These are phyloP conservation scores for Furcula furcula DNA, from an alignment of 2,888 invertebrate species.

Conservation along the genomic window DNA sequence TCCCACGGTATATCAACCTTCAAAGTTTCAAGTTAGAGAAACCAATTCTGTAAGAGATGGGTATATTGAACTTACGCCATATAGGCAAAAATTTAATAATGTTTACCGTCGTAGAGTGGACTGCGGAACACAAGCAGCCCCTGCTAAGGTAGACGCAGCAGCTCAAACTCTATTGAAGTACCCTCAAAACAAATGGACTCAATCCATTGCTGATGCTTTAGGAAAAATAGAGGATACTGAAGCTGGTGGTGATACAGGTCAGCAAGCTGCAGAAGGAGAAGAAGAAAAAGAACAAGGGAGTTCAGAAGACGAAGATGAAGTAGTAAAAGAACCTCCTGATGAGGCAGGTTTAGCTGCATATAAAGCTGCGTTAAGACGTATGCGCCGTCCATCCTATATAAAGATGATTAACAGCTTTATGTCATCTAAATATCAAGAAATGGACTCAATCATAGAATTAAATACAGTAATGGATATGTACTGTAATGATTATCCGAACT, in stretches of 20 bases:
- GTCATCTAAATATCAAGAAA: constrained; percentile 40
- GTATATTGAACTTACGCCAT: constrained; percentile 84
- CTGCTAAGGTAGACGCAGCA: constrained; percentile 59
- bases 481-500: constrained; percentile 81
- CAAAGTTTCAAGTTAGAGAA: constrained; percentile 77
- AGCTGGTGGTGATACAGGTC: constrained; percentile 52
- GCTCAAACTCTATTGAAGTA: constrained; percentile 87
- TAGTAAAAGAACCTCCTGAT: constrained; percentile 39
- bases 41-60: constrained; percentile 84
- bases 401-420: constrained; percentile 58
- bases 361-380: constrained; percentile 47
- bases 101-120: constrained; percentile 82
- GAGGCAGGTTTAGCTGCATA: constrained; percentile 56
- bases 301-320: constrained; percentile 40
- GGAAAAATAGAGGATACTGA: constrained; percentile 45
- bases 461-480: constrained; percentile 83
- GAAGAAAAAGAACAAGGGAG: constrained; percentile 32
- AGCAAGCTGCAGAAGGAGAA: constrained; percentile 22
- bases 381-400: constrained; percentile 65
- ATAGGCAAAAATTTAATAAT: constrained; percentile 79
- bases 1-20: constrained; percentile 69
- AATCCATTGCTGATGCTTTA: constrained; percentile 75
- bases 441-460: constrained; percentile 63
- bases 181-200: constrained; percentile 86
- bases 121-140: constrained; percentile 81